Percentiles rank a stretch among this genome's conserved stretches.
Evolutionary conservation across 2,113 vertebrate genomes (phyloP).

Genomic region (Parus major): DNA sequence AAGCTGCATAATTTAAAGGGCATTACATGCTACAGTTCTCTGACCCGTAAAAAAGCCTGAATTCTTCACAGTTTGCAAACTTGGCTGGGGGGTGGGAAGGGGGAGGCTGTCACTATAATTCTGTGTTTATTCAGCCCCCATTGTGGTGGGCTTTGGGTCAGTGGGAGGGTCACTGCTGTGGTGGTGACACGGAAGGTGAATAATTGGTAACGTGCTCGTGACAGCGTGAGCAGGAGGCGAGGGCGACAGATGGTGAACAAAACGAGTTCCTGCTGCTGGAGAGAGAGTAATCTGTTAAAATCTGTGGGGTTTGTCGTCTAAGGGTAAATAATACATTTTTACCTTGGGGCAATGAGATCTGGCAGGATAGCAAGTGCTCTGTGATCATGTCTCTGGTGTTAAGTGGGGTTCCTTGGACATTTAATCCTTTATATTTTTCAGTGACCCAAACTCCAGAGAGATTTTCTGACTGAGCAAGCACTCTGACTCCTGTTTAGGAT

Average conservation of each 20-base stretch:
- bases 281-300: neutral
- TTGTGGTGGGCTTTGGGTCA: neutral
- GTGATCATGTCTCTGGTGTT: neutral
- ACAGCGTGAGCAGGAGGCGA: neutral
- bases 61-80: neutral
- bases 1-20: neutral
- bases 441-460: neutral
- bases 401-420: neutral
- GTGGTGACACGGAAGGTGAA: neutral
- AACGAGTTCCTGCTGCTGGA: neutral
- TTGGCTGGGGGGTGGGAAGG: neutral
- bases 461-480: neutral
- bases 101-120: neutral
- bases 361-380: neutral
- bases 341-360: neutral
- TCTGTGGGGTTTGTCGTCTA: neutral
- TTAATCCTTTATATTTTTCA: neutral
- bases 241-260: neutral
- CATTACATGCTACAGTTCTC: accelerated
- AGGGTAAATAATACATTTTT: neutral
- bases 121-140: neutral
- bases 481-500: neutral
- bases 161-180: neutral
- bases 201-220: accelerated
- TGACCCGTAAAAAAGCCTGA: neutral